These are phyloP conservation scores for Dinomys branickii DNA, from an alignment of 2,113 vertebrate genomes.

Conservation along the genomic window DNA sequence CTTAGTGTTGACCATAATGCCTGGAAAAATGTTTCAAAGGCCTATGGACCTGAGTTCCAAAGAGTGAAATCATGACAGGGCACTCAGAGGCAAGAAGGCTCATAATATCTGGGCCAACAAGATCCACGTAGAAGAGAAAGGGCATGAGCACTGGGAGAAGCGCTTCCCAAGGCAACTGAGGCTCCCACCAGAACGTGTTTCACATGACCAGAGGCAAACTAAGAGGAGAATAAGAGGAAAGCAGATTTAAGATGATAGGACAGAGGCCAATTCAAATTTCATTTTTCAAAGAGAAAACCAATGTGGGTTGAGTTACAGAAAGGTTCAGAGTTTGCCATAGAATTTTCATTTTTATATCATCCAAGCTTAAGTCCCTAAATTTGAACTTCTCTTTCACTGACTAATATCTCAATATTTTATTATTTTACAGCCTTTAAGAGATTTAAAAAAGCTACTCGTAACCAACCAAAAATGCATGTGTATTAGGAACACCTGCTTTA, in stretches of 20 bases:
- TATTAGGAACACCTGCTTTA: not conserved
- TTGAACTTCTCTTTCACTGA: not conserved
- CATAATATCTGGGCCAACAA: not conserved
- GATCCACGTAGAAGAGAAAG: not conserved
- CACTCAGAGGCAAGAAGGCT: not conserved
- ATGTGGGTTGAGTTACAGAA: not conserved
- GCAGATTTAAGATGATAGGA: not conserved
- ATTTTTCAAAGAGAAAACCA: not conserved
- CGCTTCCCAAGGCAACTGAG: not conserved
- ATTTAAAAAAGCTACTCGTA: not conserved
- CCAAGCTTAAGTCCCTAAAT: not conserved
- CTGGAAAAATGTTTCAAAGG: not conserved
- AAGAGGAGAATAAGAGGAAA: not conserved
- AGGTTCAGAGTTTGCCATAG: not conserved
- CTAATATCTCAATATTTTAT: conserved; percentile 5
- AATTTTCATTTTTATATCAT: conserved; percentile 16
- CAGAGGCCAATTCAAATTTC: not conserved
- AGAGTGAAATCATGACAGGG: not conserved
- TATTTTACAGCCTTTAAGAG: not conserved
- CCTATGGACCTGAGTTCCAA: not conserved
- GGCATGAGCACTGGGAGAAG: not conserved
- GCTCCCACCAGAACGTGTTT: not conserved
- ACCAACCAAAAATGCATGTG: not conserved
- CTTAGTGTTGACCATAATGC: not conserved
- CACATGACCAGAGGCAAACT: not conserved